Evolutionary conservation across 2,888 invertebrate genomes (phyloP), one percentile per base, ranked within the genome.

Genomic region (Latheticus oryzae): DNA sequence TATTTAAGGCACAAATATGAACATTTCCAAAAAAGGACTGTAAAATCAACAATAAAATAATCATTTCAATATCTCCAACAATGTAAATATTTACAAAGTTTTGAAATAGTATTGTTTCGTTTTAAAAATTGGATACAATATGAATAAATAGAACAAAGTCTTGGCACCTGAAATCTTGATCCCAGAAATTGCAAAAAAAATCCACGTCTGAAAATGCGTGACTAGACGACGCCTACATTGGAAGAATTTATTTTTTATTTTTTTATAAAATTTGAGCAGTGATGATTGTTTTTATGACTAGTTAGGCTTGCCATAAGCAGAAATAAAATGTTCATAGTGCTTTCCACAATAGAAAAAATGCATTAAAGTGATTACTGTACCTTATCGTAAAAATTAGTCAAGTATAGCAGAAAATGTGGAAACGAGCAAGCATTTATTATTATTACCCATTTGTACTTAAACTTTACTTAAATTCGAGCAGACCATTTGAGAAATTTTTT

Each of bases 1-100:
- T 43, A 52, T 32, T 50, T 62, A 68, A 66, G 64, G 67, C 68
- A 68, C 67, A 58, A 62, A 50, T 65, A 64, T 64, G 66, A 68
- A 68, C 67, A 64, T 67, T 68, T 68, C 60, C 58, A 63, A 58
- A 56, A 42, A 53, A 48, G 19, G 38, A 42, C 47, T 16, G 26
- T 45, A 16, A 43, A 48, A 40, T 32, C 21, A 47, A 40, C 28
- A 47, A 54, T 30, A 24, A 26, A 3, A 47, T 55, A 51, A 37
- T 21, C 17, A 33, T 23, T 45, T 32, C 11, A 32, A 51, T 51
- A 19, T 15, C 30, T 42, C 42, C 12, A 54, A 54, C 53, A 54
- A 45, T 45, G 45, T 54, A 43, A 37, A 54, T 54, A 54, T 54
- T 54, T 54, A 54, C 53, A 54, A 54, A 53, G 17, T 28, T 33